Evolutionary conservation across 1,140 invertebrate species (phyloP).

Genomic region (Caenorhabditis inopinata): DNA sequence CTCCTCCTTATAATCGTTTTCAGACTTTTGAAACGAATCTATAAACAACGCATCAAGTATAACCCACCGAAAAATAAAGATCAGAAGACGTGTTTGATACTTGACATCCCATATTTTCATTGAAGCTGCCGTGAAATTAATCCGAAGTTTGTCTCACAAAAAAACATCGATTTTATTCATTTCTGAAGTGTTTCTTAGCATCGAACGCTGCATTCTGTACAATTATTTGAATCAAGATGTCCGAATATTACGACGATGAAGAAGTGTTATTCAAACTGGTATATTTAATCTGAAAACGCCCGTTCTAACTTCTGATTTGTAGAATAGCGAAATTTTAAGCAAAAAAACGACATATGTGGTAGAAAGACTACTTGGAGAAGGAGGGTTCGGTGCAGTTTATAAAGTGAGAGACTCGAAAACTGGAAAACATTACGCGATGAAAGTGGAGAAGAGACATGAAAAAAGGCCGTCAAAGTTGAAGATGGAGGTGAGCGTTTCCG

Average conservation of each 20-base stretch:
- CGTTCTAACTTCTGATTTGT: not conserved
- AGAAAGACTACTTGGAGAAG: conserved; percentile 42
- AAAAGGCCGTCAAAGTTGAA: conserved; percentile 43
- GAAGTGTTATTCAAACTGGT: not conserved
- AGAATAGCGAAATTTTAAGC: not conserved
- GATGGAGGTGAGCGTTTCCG: conserved; percentile 37
- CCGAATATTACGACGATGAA: not conserved
- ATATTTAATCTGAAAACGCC: not conserved
- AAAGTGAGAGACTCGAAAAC: conserved; percentile 21
- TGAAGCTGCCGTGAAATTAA: too few relatives aligned
- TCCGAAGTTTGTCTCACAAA: too few relatives aligned
- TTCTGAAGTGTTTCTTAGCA: too few relatives aligned
- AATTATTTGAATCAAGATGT: not conserved
- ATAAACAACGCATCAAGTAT: too few relatives aligned
- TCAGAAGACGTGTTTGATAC: too few relatives aligned
- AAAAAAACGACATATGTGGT: conserved; percentile 18
- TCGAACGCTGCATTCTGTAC: not conserved
- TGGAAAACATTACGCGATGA: conserved; percentile 39
- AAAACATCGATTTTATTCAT: too few relatives aligned
- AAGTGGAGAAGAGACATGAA: conserved; percentile 43
- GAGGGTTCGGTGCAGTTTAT: conserved; percentile 44
- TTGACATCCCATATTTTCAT: too few relatives aligned
- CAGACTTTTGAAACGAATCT: too few relatives aligned
- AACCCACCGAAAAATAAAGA: too few relatives aligned
- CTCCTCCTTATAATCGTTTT: too few relatives aligned